Percentiles rank a stretch among this genome's conserved stretches.
Evolutionary conservation across 2,888 invertebrate genomes (phyloP).

Genomic region (Cosmia trapezina): DNA sequence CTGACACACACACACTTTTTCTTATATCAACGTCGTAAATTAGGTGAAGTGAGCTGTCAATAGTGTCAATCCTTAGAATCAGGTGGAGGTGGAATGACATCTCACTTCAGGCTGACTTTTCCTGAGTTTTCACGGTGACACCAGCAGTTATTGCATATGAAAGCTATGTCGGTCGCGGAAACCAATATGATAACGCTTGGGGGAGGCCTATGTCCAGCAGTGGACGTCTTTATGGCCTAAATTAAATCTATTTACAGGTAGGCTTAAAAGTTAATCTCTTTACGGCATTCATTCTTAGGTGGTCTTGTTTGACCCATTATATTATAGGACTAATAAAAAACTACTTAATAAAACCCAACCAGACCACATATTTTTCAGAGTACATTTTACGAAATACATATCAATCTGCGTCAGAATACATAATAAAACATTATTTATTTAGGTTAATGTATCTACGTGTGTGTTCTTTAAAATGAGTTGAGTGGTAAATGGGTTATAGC

Average conservation of each 20-base stretch:
- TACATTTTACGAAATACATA: not conserved
- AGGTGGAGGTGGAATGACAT: not conserved
- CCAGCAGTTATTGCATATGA: not conserved
- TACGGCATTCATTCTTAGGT: not conserved
- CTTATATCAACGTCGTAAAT: not conserved
- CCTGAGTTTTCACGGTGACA: not conserved
- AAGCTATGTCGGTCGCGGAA: not conserved
- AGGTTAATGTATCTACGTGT: conserved; percentile 75
- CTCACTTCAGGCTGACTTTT: not conserved
- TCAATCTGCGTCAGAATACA: conserved; percentile 26
- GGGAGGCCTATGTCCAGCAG: not conserved
- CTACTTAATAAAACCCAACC: not conserved
- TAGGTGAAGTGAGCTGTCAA: not conserved
- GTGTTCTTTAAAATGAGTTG: conserved; percentile 53
- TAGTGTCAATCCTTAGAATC: no score
- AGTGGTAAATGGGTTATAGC: conserved; percentile 32
- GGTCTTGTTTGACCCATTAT: not conserved
- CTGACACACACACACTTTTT: no score
- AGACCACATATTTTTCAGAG: conserved; percentile 1
- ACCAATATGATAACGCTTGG: no score
- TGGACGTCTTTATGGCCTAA: not conserved
- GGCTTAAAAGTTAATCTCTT: not conserved
- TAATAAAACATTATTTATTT: conserved; percentile 69
- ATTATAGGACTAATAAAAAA: conserved; percentile 8
- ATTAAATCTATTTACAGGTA: not conserved